Evolutionary conservation across 2,797 vertebrate genomes (phyloP).

Genomic region (Enteromius thamalakanensis): DNA sequence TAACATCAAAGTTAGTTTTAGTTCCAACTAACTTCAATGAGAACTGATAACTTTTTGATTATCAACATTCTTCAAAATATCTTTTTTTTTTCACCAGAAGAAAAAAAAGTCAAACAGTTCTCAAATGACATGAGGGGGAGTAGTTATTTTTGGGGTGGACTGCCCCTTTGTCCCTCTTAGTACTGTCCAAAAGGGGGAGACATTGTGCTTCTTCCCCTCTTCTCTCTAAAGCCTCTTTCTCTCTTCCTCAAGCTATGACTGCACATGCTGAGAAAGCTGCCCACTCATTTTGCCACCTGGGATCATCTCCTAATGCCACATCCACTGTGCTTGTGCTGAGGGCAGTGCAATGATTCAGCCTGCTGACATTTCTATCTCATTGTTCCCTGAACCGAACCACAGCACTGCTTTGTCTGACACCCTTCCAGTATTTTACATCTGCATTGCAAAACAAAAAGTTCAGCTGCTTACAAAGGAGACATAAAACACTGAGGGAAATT

Average conservation of each 20-base stretch:
- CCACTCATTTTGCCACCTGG: slow-evolving; percentile 23
- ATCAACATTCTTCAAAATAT: background rate
- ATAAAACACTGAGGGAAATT: background rate
- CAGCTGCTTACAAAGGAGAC: slow-evolving; percentile 11
- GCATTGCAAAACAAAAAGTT: slow-evolving; percentile 59
- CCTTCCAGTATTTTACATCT: slow-evolving; percentile 40
- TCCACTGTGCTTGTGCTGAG: slow-evolving; percentile 28
- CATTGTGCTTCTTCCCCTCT: slow-evolving; percentile 5
- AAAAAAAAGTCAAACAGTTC: background rate
- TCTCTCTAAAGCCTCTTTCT: slow-evolving; percentile 18
- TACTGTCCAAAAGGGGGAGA: slow-evolving; percentile 21
- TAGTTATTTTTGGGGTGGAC: background rate
- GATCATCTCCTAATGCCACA: slow-evolving; percentile 15
- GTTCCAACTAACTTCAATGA: background rate
- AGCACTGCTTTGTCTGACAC: background rate
- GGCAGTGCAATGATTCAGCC: slow-evolving; percentile 38
- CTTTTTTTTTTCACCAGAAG: background rate
- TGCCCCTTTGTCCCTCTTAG: slow-evolving; percentile 5
- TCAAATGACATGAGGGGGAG: background rate
- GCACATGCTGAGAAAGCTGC: slow-evolving; percentile 52
- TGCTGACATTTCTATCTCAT: slow-evolving; percentile 37
- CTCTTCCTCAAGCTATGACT: slow-evolving; percentile 23
- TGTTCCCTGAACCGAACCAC: slow-evolving; percentile 12
- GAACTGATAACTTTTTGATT: background rate
- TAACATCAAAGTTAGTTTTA: no score